Evolutionary conservation across 2,888 invertebrate genomes (phyloP), one percentile per base, ranked within the genome.

Genomic region (Apocheima hispidaria): DNA sequence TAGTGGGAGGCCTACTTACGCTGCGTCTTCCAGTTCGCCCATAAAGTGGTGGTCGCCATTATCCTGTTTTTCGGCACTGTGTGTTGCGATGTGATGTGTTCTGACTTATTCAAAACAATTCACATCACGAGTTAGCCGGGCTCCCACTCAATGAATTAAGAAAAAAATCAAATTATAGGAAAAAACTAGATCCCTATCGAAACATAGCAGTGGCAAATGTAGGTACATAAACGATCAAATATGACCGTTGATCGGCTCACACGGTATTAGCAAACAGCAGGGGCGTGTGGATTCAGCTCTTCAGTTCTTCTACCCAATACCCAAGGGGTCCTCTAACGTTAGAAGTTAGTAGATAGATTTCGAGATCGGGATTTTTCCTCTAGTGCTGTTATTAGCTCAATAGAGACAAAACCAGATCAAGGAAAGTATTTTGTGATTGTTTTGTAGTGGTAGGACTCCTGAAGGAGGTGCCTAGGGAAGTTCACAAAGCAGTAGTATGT

Each of bases 241-340:
- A 82, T 77, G 75, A 72, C 68, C 77, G 62, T 73, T 77, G 75
- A 81, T 81, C 81, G 74, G 69, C 66, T 70, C 66, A 69, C 74
- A 71, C 56, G 72, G 73, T 75, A 81, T 80, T 78, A 74, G 81
- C 79, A 83, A 83, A 78, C 71, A 75, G 49, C n/a, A n/a, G n/a
- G 53, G 69, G 55, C 63, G 56, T 88, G 81, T 88, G 79, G 85
- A 82, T 83, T 78, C 57, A 84, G 83, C 88, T 78, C 88, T 88
- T 72, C 72, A 84, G 72, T 78, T 82, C 82, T 83, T 86, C 77
- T 81, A 82, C 81, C 77, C 68, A 77, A 77, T 79, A 77, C 81
- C 79, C 76, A 73, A 75, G 71, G 74, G 74, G 74, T 73, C 74
- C 77, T 72, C 72, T 35, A 36, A 44, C 38, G 68, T 60, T 66